Percentiles rank a stretch among this genome's conserved stretches.
These are phyloP conservation scores for Yponomeuta sedellus DNA, from an alignment of 2,888 invertebrate genomes.

Conservation along the genomic window DNA sequence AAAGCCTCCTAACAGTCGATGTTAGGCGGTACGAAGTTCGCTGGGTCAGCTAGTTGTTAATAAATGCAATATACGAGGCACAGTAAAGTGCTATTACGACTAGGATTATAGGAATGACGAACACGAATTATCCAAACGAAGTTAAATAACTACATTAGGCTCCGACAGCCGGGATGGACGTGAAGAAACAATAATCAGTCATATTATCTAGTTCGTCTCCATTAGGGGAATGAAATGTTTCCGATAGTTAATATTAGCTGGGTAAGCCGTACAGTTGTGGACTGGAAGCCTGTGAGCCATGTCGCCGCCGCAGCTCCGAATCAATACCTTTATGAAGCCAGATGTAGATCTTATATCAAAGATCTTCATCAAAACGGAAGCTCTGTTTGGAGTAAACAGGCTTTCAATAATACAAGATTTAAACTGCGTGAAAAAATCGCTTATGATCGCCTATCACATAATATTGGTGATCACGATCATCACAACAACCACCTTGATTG, in stretches of 20 bases:
- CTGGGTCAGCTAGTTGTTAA: too few species aligned
- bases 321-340: conserved; percentile 41
- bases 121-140: not conserved
- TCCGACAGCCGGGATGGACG: not conserved
- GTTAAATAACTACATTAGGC: not conserved
- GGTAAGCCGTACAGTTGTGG: not conserved
- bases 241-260: not conserved
- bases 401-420: conserved; percentile 31
- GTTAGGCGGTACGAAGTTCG: too few species aligned
- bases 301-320: conserved; percentile 36
- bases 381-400: conserved; percentile 36
- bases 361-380: conserved; percentile 33
- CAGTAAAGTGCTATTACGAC: not conserved
- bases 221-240: not conserved
- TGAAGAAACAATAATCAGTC: conserved; percentile 6
- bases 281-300: conserved; percentile 6
- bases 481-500: too few species aligned
- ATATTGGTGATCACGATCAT: conserved; percentile 15
- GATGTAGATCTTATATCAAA: conserved; percentile 39
- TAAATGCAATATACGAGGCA: too few species aligned
- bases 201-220: conserved; percentile 4
- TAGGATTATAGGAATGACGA: not conserved
- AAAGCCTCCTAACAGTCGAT: too few species aligned
- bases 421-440: conserved; percentile 24
- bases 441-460: conserved; percentile 28